Evolutionary conservation across 2,113 vertebrate species (phyloP), one percentile per base, ranked within the genome.

Genomic region (Myrmecobius fasciatus): DNA sequence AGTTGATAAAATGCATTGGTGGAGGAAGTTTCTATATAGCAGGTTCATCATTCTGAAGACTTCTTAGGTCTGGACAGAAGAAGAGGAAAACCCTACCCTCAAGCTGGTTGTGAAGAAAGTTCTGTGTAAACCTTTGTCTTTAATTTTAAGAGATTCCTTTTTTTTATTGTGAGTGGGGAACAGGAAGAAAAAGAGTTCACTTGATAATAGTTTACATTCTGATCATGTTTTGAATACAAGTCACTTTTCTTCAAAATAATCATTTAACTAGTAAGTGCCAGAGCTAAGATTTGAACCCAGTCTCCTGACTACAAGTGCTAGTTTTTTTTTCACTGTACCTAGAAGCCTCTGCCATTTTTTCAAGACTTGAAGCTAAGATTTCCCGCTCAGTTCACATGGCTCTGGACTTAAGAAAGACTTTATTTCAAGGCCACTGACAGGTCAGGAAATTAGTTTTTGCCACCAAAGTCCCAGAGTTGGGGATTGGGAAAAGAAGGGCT

Each of bases 391-490:
- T 43, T 83, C 67, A 75, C 60, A 83, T 43, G 67, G 67, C 96
- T 95, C 95, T 0, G 6, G 98, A 98, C 98, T 98, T 98, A 98
- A 98, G 97, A 98, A 98, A 95, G 96, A 97, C 98, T 98, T 98
- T 97, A 98, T 98, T 98, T 97, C 98, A 98, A 97, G 97, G 7
- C 0, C 98, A 97, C 83, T 97, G 98, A 98, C 98, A 98, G 97
- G 97, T 93, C 96, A 96, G 97, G 96, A 98, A 98, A 98, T 98
- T 98, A 98, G 98, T 97, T 98, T 98, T 98, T 97, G 96, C 97
- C 97, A 96, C 95, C 52, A 95, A 98, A 94, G 92, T 94, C 60
- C 96, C 97, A 97, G 98, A 97, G 97, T 98, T 98, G 98, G 97
- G 97, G 96, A 97, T 98, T 98, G 97, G 96, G 98, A 98, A 97